Evolutionary conservation across 2,888 invertebrate genomes (phyloP), one percentile per base, ranked within the genome.

Genomic region (Hofmannophila pseudospretella): DNA sequence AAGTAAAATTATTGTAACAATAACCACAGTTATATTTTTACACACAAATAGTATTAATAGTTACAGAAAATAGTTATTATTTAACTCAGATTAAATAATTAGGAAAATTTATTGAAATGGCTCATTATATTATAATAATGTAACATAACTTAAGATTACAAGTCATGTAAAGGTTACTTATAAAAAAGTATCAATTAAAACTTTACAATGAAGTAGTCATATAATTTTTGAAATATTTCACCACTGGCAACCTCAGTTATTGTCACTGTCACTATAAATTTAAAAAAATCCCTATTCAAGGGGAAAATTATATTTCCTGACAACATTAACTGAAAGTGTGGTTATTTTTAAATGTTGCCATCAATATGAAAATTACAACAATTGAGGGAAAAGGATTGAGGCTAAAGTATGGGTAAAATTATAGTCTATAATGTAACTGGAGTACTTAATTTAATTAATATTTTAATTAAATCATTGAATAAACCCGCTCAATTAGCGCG

Each of bases 401-500:
- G 20, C 20, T 20, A 20, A 7, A n/a, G 4, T 23, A 22, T 16
- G 16, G 16, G 16, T 23, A 8, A 28, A 25, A 38, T 26, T 43
- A 49, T 40, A 8, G 38, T 22, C 19, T 28, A 32, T 44, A 41
- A 30, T 38, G 7, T 34, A 26, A 34, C 34, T 20, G 14, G 23
- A 28, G 11, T 31, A 34, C 38, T 44, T 46, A 51, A 42, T 57
- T 51, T 52, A 47, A 40, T 26, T 20, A 20, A n/a, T 19, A 23
- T 28, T 25, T 44, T 30, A 41, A 53, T 50, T 44, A 35, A 44
- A 35, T 36, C n/a, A 23, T 23, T 23, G 23, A 23, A 20, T 20
- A 20, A n/a, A 33, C 19, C 14, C 19, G 38, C 53, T 49, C 47
- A 36, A 56, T 16, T 63, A 20, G n/a, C 4, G 23, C 58, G 58